Evolutionary conservation across 2,113 vertebrate genomes (phyloP).

Genomic region (Antechinus flavipes): DNA sequence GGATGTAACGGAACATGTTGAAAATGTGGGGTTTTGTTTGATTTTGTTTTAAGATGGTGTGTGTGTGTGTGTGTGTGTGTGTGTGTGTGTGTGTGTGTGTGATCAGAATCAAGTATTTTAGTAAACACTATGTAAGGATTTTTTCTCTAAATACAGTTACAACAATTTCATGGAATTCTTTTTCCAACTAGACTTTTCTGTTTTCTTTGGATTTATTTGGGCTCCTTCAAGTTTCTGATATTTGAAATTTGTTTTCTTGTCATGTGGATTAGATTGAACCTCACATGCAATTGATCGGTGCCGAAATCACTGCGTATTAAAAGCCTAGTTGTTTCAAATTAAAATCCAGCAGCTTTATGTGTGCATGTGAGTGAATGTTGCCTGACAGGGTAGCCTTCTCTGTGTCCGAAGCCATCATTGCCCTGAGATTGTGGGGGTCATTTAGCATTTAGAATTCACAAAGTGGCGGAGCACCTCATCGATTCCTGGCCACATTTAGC

Average conservation of each 20-base stretch:
- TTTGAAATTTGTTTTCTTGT: constrained; percentile 57
- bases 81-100: neutral
- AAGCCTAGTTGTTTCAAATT: constrained; percentile 66
- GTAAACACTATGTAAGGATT: neutral
- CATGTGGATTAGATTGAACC: constrained; percentile 51
- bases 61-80: neutral
- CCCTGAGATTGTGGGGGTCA: constrained; percentile 25
- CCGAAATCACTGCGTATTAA: constrained; percentile 71
- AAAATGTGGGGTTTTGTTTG: neutral
- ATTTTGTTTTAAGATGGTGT: neutral
- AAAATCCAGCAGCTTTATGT: constrained; percentile 58
- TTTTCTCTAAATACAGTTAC: constrained; percentile 16
- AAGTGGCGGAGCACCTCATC: constrained; percentile 39
- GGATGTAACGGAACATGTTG: neutral
- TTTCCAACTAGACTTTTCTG: constrained; percentile 19
- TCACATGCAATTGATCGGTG: constrained; percentile 42
- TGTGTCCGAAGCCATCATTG: constrained; percentile 47
- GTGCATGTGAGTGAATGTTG: constrained; percentile 52
- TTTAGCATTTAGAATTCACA: constrained; percentile 74
- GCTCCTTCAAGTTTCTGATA: neutral
- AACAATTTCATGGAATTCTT: constrained; percentile 16
- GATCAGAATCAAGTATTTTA: neutral
- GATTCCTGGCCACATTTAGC: constrained; percentile 50
- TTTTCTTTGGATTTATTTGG: constrained; percentile 19
- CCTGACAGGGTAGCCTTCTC: constrained; percentile 44